Conservation (phyloP, 2,797 vertebrate species). For the Phrynocephalus guinanensis region DNA sequence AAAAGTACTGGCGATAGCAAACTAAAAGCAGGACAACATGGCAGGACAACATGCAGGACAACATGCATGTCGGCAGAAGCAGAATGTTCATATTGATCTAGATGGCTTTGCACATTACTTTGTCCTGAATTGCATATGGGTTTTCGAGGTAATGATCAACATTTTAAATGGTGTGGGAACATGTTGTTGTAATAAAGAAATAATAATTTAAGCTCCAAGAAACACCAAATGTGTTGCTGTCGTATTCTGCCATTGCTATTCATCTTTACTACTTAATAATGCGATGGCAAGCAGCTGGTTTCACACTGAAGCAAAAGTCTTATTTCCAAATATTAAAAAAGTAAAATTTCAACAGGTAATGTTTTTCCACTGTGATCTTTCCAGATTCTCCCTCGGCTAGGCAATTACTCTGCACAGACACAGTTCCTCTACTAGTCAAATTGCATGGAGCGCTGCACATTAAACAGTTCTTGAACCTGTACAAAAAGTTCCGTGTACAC, state of each 20-base stretch:
- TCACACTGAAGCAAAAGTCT: background rate
- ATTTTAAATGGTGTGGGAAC: background rate
- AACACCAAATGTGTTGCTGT: background rate
- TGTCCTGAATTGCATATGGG: background rate
- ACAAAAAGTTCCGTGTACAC: background rate
- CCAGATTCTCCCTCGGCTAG: constrained; percentile 3
- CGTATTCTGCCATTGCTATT: background rate
- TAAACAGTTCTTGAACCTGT: background rate
- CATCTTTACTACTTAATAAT: background rate
- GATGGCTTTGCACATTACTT: background rate
- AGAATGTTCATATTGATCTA: too few relatives aligned
- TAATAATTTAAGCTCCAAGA: background rate
- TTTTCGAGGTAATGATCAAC: too few relatives aligned
- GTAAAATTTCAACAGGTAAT: constrained; percentile 5
- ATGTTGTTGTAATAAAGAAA: background rate
- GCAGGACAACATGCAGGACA: too few relatives aligned
- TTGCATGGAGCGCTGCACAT: background rate
- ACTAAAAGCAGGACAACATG: too few relatives aligned
- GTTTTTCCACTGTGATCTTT: background rate
- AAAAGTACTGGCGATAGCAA: too few relatives aligned
- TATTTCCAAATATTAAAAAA: background rate
- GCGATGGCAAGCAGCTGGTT: background rate
- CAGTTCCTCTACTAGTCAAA: background rate
- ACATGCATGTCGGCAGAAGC: too few relatives aligned
- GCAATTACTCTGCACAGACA: constrained; percentile 9